Evolutionary conservation across 2,797 vertebrate species (phyloP).

Genomic region (Tragopan temminckii): DNA sequence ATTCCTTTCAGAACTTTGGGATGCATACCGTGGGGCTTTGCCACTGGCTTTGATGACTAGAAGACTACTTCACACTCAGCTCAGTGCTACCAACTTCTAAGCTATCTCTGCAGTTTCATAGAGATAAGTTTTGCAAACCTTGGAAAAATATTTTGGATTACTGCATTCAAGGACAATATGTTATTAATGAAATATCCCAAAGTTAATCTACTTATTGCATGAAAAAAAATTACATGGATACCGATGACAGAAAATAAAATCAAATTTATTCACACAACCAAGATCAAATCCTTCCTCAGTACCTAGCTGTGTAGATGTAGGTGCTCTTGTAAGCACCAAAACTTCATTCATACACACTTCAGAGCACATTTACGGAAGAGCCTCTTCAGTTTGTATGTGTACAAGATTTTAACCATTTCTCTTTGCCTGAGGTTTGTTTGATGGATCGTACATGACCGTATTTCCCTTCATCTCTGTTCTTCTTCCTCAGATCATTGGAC

Average conservation of each 20-base stretch:
- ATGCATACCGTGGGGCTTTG: not conserved
- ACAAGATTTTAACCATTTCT: not conserved
- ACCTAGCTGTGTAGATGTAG: not conserved
- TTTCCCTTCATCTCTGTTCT: not conserved
- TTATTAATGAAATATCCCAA: not conserved
- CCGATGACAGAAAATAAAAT: not conserved
- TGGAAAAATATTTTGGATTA: not conserved
- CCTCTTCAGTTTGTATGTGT: not conserved
- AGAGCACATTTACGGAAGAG: not conserved
- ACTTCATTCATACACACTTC: not conserved
- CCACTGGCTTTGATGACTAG: not conserved
- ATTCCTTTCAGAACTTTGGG: not conserved
- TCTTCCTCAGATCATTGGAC: not conserved
- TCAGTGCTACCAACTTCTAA: not conserved
- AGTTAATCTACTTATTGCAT: not conserved
- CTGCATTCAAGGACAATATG: not conserved
- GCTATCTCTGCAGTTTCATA: not conserved
- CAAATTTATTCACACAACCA: not conserved
- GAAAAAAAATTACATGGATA: not conserved
- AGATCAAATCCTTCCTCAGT: not conserved
- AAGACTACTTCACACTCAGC: not conserved
- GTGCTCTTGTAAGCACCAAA: not conserved
- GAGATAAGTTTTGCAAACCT: not conserved
- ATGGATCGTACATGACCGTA: fast-evolving
- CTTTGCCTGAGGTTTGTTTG: not conserved